Conservation (phyloP, 2,113 vertebrate species). For the Channa maculata region DNA sequence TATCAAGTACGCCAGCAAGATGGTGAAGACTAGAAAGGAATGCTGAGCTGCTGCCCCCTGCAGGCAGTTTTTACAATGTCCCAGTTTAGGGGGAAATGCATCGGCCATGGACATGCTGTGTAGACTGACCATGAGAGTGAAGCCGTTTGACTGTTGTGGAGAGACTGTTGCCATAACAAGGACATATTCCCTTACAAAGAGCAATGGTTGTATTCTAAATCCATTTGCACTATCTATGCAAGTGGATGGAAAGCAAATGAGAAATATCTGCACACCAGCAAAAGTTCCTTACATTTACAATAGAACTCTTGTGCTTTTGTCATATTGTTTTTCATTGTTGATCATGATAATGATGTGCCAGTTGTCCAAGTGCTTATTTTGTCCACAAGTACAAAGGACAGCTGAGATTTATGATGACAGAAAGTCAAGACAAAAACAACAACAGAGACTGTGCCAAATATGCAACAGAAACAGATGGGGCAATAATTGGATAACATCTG, state of each 20-base stretch:
- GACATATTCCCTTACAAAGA: constrained; percentile 49
- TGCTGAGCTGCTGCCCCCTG: constrained; percentile 83
- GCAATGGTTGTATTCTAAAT: constrained; percentile 51
- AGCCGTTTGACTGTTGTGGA: constrained; percentile 71
- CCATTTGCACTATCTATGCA: constrained; percentile 40
- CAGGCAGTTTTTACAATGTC: constrained; percentile 65
- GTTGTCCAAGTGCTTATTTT: constrained; percentile 73
- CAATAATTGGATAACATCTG: constrained; percentile 74
- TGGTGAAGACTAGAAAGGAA: constrained; percentile 89
- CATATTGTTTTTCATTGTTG: constrained; percentile 68
- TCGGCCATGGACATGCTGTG: constrained; percentile 67
- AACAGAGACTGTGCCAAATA: constrained; percentile 78
- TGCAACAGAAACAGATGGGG: constrained; percentile 80
- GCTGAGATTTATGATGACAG: constrained; percentile 64
- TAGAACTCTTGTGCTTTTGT: constrained; percentile 60
- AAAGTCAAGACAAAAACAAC: constrained; percentile 59
- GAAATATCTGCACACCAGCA: constrained; percentile 79
- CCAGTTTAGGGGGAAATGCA: constrained; percentile 50
- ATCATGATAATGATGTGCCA: constrained; percentile 71
- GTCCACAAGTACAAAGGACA: constrained; percentile 64
- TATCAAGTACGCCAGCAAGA: constrained; percentile 90
- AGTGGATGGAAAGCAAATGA: constrained; percentile 51
- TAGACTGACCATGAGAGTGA: constrained; percentile 68
- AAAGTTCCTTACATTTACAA: constrained; percentile 69
- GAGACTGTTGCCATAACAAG: constrained; percentile 66